Base-by-base conservation (phyloP, 2,888 invertebrate genomes). In the Pandemis heparana region DNA sequence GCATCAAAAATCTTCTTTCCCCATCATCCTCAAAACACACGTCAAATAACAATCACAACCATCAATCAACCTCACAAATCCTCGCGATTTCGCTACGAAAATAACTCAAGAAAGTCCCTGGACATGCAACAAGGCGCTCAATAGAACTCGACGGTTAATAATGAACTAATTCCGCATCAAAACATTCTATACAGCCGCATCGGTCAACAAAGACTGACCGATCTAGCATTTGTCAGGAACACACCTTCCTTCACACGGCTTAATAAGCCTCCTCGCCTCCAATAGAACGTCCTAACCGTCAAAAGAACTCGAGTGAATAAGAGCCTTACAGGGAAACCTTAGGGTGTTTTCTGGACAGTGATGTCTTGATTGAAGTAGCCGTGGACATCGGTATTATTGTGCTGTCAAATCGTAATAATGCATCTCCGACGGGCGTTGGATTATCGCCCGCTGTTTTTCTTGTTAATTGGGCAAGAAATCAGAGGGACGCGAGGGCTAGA, bases 391-490 rank as follows among this genome's bases (percentile, higher is more conserved):
- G 80, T 81, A 81, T 83, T 85, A 83, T 86, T 84, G 78, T 78
- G 80, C 76, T 78, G 80, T 80, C 83, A 87, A 87, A 90, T 88
- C 83, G 89, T 83, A 88, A 88, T 87, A 90, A 93, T 92, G 86
- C 82, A 82, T 92, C 90, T 89, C 80, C 86, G 89, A 89, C 89
- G 75, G 67, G 78, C 88, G 89, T 88, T 79, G 74, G 80, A 83
- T 86, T 85, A 91, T 87, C 84, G 82, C 81, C 86, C 80, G 87
- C 86, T 92, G 92, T 92, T 92, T 90, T 92, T 91, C 90, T 89
- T 86, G 85, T 86, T 94, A 94, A 94, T 94, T 93, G 92, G 92
- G 81, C 85, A 83, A 92, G 89, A 86, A 91, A 91, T 92, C 93
- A 92, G 85, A 81, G 79, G 64, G 56, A 23, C 23, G 56, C 10